Evolutionary conservation across 2,888 invertebrate species (phyloP).

Genomic region (Chaetoderma sp.): DNA sequence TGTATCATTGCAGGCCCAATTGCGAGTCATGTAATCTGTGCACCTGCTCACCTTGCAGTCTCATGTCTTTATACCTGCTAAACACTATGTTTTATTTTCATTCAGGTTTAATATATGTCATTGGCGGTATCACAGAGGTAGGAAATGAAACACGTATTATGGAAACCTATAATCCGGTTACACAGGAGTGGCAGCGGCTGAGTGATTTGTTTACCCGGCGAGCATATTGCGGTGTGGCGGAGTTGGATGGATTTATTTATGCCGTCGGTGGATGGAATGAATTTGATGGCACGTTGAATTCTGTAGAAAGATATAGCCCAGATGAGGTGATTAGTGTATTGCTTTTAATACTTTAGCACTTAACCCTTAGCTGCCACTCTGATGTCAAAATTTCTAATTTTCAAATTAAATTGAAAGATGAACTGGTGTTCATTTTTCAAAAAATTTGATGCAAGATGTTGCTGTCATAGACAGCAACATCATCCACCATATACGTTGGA

Average conservation of each 20-base stretch:
- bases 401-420: no score
- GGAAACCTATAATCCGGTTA: constrained; percentile 75
- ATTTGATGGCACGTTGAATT: constrained; percentile 80
- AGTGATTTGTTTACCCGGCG: constrained; percentile 84
- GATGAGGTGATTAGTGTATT: constrained; percentile 76
- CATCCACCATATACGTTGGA: no score
- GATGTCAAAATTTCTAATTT: no score
- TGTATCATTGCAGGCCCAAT: no score
- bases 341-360: neutral
- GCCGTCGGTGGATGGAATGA: constrained; percentile 91
- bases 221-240: constrained; percentile 90
- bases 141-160: constrained; percentile 53
- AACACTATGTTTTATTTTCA: no score
- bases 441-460: no score
- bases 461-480: no score
- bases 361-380: neutral
- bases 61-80: no score
- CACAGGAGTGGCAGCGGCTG: constrained; percentile 83
- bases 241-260: constrained; percentile 82
- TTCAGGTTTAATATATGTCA: constrained; percentile 86
- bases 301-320: constrained; percentile 86
- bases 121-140: constrained; percentile 79
- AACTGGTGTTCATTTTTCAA: no score
- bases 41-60: no score
- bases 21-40: no score